Evolutionary conservation across 2,113 vertebrate genomes (phyloP).

Genomic region (Psittacula cyanocephala): DNA sequence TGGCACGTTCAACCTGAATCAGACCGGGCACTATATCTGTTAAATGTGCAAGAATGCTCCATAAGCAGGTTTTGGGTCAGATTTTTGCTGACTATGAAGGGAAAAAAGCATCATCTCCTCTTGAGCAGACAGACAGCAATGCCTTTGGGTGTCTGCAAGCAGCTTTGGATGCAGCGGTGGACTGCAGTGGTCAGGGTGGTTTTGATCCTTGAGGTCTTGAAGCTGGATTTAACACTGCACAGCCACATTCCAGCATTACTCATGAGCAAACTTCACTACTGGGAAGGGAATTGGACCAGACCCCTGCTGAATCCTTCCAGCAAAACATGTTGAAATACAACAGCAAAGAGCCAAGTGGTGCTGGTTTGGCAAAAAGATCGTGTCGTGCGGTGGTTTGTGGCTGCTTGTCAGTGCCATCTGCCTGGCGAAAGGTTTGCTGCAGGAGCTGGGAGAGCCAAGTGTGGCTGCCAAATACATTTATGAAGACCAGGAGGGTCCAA

Average conservation of each 20-base stretch:
- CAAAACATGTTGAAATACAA: background rate
- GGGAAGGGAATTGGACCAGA: background rate
- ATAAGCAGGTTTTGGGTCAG: background rate
- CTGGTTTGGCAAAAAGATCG: background rate
- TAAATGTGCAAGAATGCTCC: background rate
- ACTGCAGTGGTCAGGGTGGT: background rate
- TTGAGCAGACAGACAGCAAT: background rate
- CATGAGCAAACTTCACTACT: background rate
- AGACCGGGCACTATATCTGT: fast-evolving
- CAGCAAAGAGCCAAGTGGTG: background rate
- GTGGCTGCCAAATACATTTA: background rate
- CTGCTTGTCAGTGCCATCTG: background rate
- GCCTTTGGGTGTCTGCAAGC: background rate
- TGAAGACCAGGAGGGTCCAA: background rate
- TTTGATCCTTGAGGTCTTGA: background rate
- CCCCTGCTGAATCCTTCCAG: background rate
- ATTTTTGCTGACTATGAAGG: background rate
- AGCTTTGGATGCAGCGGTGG: background rate
- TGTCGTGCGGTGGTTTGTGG: fast-evolving
- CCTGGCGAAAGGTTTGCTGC: background rate
- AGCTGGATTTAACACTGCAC: background rate
- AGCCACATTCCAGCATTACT: background rate
- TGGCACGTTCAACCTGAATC: background rate
- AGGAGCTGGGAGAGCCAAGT: background rate
- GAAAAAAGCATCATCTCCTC: background rate